phyloP scores from a whole-genome alignment of 2,797 vertebrate species.

The Eospalax fontanierii region DNA sequence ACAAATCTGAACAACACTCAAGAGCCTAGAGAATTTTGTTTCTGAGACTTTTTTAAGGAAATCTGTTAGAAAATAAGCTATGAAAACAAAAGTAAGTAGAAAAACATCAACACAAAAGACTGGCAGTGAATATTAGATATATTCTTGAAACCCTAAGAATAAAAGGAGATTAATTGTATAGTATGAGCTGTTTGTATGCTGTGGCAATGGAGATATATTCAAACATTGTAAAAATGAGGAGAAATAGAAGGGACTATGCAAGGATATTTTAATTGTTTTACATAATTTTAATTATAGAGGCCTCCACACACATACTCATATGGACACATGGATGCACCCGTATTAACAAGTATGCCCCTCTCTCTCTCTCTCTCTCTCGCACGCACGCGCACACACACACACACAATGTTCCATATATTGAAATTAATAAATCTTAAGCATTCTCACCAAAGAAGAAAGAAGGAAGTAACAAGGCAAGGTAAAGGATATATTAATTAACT shows the following conservation, averaged over 20 bases:
- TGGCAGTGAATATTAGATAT: neutral
- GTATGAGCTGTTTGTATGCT: neutral
- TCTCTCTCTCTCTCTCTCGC: too few species aligned
- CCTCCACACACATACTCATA: neutral
- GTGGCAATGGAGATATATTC: neutral
- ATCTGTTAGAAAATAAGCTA: neutral
- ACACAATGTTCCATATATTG: too few species aligned
- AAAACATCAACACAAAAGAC: conserved; percentile 35
- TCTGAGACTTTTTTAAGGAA: neutral
- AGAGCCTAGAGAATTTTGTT: conserved; percentile 17
- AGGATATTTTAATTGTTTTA: neutral
- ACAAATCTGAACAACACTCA: conserved; percentile 1
- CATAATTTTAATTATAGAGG: conserved; percentile 22
- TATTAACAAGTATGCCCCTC: too few species aligned
- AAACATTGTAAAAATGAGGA: neutral
- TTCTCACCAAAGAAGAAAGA: too few species aligned
- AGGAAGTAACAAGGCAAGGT: too few species aligned
- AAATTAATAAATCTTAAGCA: too few species aligned
- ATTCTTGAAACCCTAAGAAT: conserved; percentile 3
- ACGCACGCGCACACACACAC: too few species aligned
- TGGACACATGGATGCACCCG: too few species aligned
- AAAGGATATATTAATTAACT: too few species aligned
- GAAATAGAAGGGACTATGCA: neutral
- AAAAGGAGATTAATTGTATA: neutral
- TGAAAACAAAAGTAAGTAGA: neutral